Evolutionary conservation across 2,888 invertebrate genomes (phyloP).

Genomic region (Argynnis bischoffii): DNA sequence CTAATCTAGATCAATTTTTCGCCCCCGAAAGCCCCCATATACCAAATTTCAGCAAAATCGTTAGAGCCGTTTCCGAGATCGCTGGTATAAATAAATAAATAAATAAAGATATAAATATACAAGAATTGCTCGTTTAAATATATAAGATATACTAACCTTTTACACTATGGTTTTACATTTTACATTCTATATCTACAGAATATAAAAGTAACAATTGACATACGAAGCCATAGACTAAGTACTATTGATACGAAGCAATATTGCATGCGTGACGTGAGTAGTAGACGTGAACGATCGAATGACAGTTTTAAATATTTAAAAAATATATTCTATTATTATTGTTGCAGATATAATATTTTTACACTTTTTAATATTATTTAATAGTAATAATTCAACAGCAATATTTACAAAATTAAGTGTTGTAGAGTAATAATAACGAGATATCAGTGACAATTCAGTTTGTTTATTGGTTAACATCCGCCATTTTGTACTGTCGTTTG

Average conservation of each 20-base stretch:
- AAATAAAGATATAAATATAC: too few species aligned
- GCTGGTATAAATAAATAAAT: too few species aligned
- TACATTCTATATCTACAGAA: slow-evolving; percentile 16
- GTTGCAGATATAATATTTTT: slow-evolving; percentile 67
- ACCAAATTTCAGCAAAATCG: too few species aligned
- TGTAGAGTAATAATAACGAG: slow-evolving; percentile 49
- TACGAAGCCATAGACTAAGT: slow-evolving; percentile 36
- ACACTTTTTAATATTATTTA: slow-evolving; percentile 68
- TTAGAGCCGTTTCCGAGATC: too few species aligned
- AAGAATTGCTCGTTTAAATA: too few species aligned
- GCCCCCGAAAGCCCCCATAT: too few species aligned
- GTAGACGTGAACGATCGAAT: slow-evolving; percentile 73
- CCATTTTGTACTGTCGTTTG: slow-evolving; percentile 83
- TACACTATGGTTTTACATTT: neutral
- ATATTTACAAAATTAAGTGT: slow-evolving; percentile 57
- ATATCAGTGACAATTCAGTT: slow-evolving; percentile 76
- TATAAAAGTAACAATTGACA: slow-evolving; percentile 40
- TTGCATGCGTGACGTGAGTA: slow-evolving; percentile 53
- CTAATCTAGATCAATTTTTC: too few species aligned
- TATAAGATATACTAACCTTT: too few species aligned
- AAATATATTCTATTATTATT: slow-evolving; percentile 68
- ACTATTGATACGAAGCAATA: slow-evolving; percentile 10
- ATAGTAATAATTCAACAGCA: slow-evolving; percentile 52
- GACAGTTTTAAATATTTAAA: slow-evolving; percentile 72
- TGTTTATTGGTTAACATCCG: slow-evolving; percentile 82